Evolutionary conservation across 2,888 invertebrate genomes (phyloP), one percentile per base, ranked within the genome.

Genomic region (Macaria notata): DNA sequence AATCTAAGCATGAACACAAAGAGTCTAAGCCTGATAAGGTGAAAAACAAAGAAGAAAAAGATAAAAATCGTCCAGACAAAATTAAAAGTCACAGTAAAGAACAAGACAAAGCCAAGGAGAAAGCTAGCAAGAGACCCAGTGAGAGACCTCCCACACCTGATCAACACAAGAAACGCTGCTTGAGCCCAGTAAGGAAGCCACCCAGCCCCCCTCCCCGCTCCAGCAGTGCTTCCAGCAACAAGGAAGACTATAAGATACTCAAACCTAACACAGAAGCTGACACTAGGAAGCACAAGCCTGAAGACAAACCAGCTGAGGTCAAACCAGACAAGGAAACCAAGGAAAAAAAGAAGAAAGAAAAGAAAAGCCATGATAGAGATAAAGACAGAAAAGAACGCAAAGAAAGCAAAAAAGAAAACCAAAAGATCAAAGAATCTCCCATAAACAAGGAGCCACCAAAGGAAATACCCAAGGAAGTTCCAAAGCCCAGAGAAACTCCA

Each of bases 351-450:
- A 93, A 93, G 69, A 93, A 93, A 70, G 94, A 93, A 62, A 94
- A 94, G 70, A 93, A 94, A 73, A 93, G 93, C 52, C 94, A 94
- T 73, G 93, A 94, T 47, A 87, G 92, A 69, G 93, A 93, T 55
- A 93, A 93, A 76, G 95, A 94, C 52, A 92, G 93, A 47, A 89
- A 92, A 61, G 88, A 87, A 61, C 91, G 90, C 66, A 92, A 91
- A 66, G 93, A 93, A 63, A 92, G 93, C 62, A 92, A 93, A 72
- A 93, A 93, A 78, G 93, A 94, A 65, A 92, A 86, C 68, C 85
- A 86, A 72, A 88, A 92, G 76, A 66, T 76, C 58, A 88, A 88
- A 79, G 89, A 92, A 62, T 83, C 85, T 39, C 85, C 85, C 39
- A 78, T 81, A 50, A 65, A 72, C 39, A 86, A 85, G 75, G 87